Evolutionary conservation across 2,888 invertebrate species (phyloP), one percentile per base, ranked within the genome.

Genomic region (Dascillus cervinus): DNA sequence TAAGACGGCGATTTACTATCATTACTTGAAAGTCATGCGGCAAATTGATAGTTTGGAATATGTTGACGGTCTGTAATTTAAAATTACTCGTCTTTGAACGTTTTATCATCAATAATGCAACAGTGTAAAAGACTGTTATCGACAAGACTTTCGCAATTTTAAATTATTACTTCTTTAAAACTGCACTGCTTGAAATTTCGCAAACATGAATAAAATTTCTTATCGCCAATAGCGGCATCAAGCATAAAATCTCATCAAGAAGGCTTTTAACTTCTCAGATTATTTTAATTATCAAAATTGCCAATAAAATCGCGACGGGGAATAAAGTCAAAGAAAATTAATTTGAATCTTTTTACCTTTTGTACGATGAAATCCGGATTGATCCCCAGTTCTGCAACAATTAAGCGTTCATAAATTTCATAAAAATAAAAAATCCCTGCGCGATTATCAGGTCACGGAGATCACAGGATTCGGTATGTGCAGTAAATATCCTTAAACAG

Each of bases 321-420:
- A 20, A 15, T 13, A 9, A 17, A 14, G 22, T 17, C 17, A 12
- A 27, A 21, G 14, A 20, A 20, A 35, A 13, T n/a, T 21, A 27
- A 14, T 17, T 13, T 19, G 19, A 30, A 26, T 9, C 17, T 9
- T 9, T 39, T 37, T 43, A 52, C 53, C 51, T 53, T 52, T 51
- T 53, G 53, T 24, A 51, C 34, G 43, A 53, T 53, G 40, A 50
- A 51, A 33, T 52, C 46, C 34, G 50, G 51, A 47, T 53, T 52
- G 27, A 53, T 50, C 27, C 53, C 53, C 35, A 53, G 34, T 39
- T 53, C 53, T 53, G 48, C 29, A 50, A 50, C 39, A 37, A 41
- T 27, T 27, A 31, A 36, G 20, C 27, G 30, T 26, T 25, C 27
- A 11, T 25, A 29, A 29, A 6, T 17, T 6, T 6, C 17, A 17